These are phyloP conservation scores for Nemapogon koenigi DNA, from an alignment of 2,888 invertebrate species.

Conservation along the genomic window DNA sequence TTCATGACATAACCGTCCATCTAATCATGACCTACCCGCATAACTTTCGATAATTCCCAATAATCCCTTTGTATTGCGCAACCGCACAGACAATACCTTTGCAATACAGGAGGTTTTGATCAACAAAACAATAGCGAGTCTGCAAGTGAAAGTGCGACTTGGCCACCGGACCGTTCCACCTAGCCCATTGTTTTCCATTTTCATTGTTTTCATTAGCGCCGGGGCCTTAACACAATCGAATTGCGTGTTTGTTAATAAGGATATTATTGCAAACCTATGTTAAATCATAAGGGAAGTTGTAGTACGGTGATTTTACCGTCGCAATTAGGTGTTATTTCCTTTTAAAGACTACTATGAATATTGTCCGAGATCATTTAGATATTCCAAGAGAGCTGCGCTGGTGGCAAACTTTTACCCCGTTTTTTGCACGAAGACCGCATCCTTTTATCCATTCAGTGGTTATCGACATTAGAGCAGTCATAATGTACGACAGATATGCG, in stretches of 20 bases:
- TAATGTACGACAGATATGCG: too few relatives aligned
- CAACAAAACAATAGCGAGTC: slow-evolving; percentile 42
- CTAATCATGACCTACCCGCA: not conserved
- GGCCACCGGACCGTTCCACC: slow-evolving; percentile 39
- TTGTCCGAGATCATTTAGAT: too few relatives aligned
- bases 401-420: too few relatives aligned
- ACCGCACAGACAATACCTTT: slow-evolving; percentile 30
- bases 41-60: not conserved
- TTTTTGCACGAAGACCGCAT: too few relatives aligned
- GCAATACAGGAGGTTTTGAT: slow-evolving; percentile 29
- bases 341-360: too few relatives aligned
- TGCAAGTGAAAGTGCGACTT: slow-evolving; percentile 52
- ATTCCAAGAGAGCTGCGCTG: too few relatives aligned
- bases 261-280: slow-evolving; percentile 7
- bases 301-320: too few relatives aligned
- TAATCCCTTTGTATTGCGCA: slow-evolving; percentile 28
- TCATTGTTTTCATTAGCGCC: slow-evolving; percentile 46
- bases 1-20: not conserved
- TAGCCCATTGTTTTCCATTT: slow-evolving; percentile 45
- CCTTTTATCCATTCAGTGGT: too few relatives aligned
- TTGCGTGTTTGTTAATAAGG: slow-evolving; percentile 20
- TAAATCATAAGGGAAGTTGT: too few relatives aligned
- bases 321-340: too few relatives aligned
- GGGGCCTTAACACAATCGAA: slow-evolving; percentile 47
- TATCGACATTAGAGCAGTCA: too few relatives aligned